Evolutionary conservation across 2,888 invertebrate species (phyloP).

Genomic region (Lapara coniferarum): DNA sequence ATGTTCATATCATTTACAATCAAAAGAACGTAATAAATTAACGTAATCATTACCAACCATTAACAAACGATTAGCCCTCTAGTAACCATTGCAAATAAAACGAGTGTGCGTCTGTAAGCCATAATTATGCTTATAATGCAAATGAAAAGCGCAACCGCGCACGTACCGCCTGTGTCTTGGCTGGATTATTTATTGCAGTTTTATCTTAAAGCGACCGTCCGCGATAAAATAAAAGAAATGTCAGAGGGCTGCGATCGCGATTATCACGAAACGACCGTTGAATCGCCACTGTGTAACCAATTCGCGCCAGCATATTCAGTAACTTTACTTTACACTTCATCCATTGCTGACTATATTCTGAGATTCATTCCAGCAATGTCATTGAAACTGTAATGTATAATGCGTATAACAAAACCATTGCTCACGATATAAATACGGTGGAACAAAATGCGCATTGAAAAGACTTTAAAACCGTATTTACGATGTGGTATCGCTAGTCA

Average conservation of each 20-base stretch:
- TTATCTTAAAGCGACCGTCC: slow-evolving; percentile 75
- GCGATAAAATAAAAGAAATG: slow-evolving; percentile 81
- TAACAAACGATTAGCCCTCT: slow-evolving; percentile 65
- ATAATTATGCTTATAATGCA: slow-evolving; percentile 77
- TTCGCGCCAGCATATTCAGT: slow-evolving; percentile 38
- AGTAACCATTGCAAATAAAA: slow-evolving; percentile 63
- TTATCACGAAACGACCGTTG: slow-evolving; percentile 77
- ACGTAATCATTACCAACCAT: slow-evolving; percentile 59
- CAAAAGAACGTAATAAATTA: slow-evolving; percentile 53
- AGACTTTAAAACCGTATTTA: slow-evolving; percentile 65
- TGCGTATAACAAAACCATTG: slow-evolving; percentile 16
- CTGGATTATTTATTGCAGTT: slow-evolving; percentile 78
- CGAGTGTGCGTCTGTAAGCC: slow-evolving; percentile 56
- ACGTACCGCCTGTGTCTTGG: slow-evolving; percentile 68
- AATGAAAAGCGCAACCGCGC: slow-evolving; percentile 74
- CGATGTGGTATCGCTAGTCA: slow-evolving; percentile 70
- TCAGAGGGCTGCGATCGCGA: slow-evolving; percentile 76
- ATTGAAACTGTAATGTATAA: slow-evolving; percentile 45
- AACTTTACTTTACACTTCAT: slow-evolving; percentile 33
- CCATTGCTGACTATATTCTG: slow-evolving; percentile 39
- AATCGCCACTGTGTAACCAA: slow-evolving; percentile 60
- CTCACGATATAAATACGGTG: slow-evolving; percentile 46
- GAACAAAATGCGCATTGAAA: slow-evolving; percentile 67
- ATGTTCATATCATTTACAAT: slow-evolving; percentile 33
- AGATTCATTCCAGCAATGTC: not conserved